Percentiles rank a stretch among this genome's conserved stretches.
phyloP scores from a whole-genome alignment of 2,113 vertebrate genomes.

The Scomber japonicus region DNA sequence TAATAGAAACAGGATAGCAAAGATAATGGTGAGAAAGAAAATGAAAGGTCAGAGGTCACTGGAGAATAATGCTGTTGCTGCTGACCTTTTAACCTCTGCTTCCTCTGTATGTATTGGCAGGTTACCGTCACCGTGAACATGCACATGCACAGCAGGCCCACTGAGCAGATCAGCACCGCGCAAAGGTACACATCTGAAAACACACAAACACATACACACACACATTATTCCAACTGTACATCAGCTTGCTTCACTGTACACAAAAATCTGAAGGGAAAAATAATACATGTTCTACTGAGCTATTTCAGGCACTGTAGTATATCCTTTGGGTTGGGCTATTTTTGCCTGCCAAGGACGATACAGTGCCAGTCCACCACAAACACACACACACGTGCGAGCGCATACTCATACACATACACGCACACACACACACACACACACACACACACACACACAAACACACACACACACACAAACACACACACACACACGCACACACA shows the following conservation, averaged over 20 bases:
- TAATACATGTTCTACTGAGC: constrained; percentile 21
- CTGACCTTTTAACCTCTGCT: constrained; percentile 90
- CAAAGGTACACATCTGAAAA: constrained; percentile 93
- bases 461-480: constrained; percentile 37
- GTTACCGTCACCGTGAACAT: constrained; percentile 91
- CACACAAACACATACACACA: constrained; percentile 46
- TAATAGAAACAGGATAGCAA: background rate
- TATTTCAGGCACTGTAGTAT: constrained; percentile 52
- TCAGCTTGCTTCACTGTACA: constrained; percentile 15
- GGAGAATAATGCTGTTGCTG: background rate
- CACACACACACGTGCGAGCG: background rate
- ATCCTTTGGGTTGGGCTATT: constrained; percentile 58
- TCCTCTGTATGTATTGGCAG: constrained; percentile 93
- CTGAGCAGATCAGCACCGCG: constrained; percentile 91
- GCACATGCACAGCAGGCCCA: constrained; percentile 93
- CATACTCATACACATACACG: constrained; percentile 1
- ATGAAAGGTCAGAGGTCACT: background rate
- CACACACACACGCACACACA: constrained; percentile 40
- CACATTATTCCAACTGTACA: background rate
- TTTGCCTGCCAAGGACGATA: constrained; percentile 42
- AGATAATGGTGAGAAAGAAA: background rate
- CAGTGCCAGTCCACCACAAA: constrained; percentile 40
- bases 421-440: constrained; percentile 10
- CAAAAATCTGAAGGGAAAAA: constrained; percentile 17
- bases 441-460: constrained; percentile 41